Evolutionary conservation across 2,888 invertebrate genomes (phyloP).

Genomic region (Agrypnus murinus): DNA sequence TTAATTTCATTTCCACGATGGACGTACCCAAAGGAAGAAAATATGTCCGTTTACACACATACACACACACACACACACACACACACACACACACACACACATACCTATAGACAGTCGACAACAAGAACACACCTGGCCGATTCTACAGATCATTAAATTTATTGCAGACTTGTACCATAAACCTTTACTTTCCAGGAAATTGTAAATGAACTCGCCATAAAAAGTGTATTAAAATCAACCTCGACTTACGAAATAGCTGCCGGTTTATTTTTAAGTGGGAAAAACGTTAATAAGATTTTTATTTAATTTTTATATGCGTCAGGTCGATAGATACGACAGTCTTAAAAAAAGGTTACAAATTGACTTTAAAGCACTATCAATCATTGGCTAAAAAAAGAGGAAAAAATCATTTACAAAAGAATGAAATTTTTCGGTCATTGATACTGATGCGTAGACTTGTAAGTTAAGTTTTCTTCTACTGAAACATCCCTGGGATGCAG

Average conservation of each 20-base stretch:
- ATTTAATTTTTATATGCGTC: too few relatives aligned
- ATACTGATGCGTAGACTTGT: constrained; percentile 19
- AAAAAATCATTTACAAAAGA: background rate
- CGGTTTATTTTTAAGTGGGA: background rate
- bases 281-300: background rate
- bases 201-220: constrained; percentile 20
- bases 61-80: background rate
- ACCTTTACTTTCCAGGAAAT: constrained; percentile 25
- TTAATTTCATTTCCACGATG: constrained; percentile 10
- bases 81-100: constrained; percentile 1
- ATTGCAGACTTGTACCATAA: constrained; percentile 22
- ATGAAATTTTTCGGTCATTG: constrained; percentile 27
- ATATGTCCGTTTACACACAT: background rate
- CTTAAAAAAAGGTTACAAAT: too few relatives aligned
- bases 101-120: background rate
- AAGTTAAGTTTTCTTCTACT: constrained; percentile 20
- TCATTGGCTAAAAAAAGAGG: too few relatives aligned
- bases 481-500: constrained; percentile 28
- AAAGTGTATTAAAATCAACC: constrained; percentile 18
- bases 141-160: constrained; percentile 25
- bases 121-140: constrained; percentile 14
- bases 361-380: too few relatives aligned
- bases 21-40: background rate
- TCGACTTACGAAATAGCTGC: constrained; percentile 4
- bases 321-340: too few relatives aligned